Percentiles rank a stretch among this genome's conserved stretches.
These are phyloP conservation scores for Microtus ochrogaster DNA, from an alignment of 2,113 vertebrate genomes.

Conservation along the genomic window DNA sequence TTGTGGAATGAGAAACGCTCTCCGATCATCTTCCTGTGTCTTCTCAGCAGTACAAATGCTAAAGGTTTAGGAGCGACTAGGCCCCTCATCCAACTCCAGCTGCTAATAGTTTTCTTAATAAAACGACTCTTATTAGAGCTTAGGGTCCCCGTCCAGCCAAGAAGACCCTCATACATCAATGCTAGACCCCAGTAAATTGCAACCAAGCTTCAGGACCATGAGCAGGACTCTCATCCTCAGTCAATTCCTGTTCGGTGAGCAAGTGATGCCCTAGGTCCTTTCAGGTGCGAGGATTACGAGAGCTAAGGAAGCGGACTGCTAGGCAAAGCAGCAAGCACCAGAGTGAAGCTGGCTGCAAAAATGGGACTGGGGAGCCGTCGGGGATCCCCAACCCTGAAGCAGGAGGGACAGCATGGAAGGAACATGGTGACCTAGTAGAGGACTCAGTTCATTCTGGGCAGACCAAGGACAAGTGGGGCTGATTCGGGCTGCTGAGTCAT, in stretches of 20 bases:
- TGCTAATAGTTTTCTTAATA: background rate
- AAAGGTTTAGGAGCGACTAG: background rate
- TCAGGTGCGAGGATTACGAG: rapidly evolving
- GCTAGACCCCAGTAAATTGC: background rate
- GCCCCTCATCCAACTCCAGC: background rate
- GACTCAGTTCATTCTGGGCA: rapidly evolving
- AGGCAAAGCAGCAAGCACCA: rapidly evolving
- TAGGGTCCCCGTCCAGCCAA: too few species aligned
- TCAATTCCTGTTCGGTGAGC: background rate
- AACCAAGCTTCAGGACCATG: background rate
- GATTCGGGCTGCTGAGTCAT: rapidly evolving
- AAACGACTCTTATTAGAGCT: background rate
- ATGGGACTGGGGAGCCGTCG: background rate
- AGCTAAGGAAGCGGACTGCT: background rate
- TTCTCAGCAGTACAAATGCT: background rate
- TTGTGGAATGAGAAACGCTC: background rate
- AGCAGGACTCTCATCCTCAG: background rate
- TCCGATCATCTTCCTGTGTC: background rate
- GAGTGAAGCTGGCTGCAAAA: background rate
- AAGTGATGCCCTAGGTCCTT: background rate
- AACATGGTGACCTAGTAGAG: background rate
- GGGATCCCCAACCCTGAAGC: background rate
- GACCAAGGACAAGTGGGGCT: background rate
- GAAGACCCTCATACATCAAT: background rate
- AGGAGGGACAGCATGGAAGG: rapidly evolving